phyloP scores from a whole-genome alignment of 2,888 invertebrate genomes.

The Podabrus alpinus region DNA sequence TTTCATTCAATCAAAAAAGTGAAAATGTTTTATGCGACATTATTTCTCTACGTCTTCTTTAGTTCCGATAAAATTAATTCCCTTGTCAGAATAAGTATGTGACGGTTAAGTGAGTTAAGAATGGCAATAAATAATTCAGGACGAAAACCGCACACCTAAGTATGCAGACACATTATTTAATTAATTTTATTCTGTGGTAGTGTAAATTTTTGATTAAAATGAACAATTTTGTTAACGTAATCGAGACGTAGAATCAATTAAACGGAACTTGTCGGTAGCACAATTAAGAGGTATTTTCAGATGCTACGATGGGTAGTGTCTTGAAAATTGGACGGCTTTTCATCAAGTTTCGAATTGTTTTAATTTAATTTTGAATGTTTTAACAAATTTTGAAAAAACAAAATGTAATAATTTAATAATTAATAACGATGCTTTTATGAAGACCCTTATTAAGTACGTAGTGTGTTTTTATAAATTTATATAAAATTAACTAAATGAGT shows the following conservation, averaged over 20 bases:
- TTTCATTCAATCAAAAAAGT: not conserved
- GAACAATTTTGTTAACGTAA: not conserved
- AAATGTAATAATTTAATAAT: too few species aligned
- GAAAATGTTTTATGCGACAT: not conserved
- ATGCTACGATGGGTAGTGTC: too few species aligned
- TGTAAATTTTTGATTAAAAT: not conserved
- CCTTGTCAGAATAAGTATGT: not conserved
- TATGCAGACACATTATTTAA: not conserved
- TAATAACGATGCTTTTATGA: too few species aligned
- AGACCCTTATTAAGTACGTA: too few species aligned
- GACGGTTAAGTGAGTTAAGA: not conserved
- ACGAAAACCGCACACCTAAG: not conserved
- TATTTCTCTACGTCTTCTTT: not conserved
- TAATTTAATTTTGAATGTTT: too few species aligned
- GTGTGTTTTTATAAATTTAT: not conserved
- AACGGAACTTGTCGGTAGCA: not conserved
- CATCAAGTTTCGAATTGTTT: too few species aligned
- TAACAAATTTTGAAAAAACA: too few species aligned
- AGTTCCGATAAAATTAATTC: not conserved
- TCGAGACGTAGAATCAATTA: not conserved
- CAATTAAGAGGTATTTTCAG: not conserved
- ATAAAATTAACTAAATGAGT: not conserved
- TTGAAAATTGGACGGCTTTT: too few species aligned
- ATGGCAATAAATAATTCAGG: not conserved
- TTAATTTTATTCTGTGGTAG: not conserved